Conservation (phyloP, 2,888 invertebrate genomes). For the Slavum lentiscoides region DNA sequence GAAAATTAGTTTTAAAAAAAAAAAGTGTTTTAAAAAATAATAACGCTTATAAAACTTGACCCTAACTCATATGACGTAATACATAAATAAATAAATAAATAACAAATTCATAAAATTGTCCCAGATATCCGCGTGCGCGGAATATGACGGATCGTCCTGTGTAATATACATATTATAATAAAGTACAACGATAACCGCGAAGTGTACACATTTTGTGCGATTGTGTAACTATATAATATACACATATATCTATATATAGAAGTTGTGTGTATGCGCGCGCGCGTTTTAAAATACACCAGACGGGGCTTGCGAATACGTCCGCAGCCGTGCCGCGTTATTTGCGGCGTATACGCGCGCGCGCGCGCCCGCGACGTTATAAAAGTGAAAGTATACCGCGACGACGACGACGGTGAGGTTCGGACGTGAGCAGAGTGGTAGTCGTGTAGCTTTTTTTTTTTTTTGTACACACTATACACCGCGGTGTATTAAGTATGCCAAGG, state of each 20-base stretch:
- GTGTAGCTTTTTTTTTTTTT: conserved; percentile 34
- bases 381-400: conserved; percentile 47
- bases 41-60: too few relatives aligned
- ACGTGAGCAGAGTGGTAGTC: conserved; percentile 34
- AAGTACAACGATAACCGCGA: background rate
- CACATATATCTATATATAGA: too few relatives aligned
- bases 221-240: conserved; percentile 26
- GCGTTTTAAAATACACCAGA: conserved; percentile 42
- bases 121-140: too few relatives aligned
- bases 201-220: background rate
- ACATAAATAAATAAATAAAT: too few relatives aligned
- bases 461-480: conserved; percentile 5
- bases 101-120: too few relatives aligned
- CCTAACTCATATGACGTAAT: too few relatives aligned
- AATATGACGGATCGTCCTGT: background rate
- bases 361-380: conserved; percentile 29
- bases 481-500: conserved; percentile 50
- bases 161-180: too few relatives aligned
- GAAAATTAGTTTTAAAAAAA: too few relatives aligned
- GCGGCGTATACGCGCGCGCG: conserved; percentile 30
- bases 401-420: background rate
- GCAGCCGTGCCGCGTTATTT: too few relatives aligned
- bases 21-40: too few relatives aligned
- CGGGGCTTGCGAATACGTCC: background rate
- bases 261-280: background rate